A percentile compares a stretch with the other conserved stretches of the same genome.
Conservation (phyloP, 2,888 invertebrate genomes). For the Athrips mouffetella region DNA sequence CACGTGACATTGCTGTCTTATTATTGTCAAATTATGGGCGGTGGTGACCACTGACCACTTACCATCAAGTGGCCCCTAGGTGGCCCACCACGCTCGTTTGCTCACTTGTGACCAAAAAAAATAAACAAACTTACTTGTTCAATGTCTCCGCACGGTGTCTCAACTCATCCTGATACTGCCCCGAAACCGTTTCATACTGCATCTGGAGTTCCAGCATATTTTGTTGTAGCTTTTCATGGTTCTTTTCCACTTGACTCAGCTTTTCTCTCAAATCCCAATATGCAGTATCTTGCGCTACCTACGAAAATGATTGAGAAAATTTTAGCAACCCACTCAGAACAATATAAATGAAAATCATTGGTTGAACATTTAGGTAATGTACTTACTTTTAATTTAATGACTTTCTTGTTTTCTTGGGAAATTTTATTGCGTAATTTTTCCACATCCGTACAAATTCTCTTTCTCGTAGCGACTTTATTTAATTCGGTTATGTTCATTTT, state of each 20-base stretch:
- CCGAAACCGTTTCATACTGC: conserved; percentile 61
- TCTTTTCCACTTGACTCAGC: conserved; percentile 48
- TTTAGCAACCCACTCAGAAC: not conserved
- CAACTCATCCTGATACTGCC: conserved; percentile 57
- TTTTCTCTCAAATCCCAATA: conserved; percentile 64
- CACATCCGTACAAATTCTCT: conserved; percentile 50
- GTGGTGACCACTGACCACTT: too few species aligned
- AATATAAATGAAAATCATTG: not conserved
- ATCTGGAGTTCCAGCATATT: conserved; percentile 68
- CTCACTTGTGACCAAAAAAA: not conserved
- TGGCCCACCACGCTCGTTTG: too few species aligned
- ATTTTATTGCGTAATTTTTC: conserved; percentile 58
- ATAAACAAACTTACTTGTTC: conserved; percentile 43
- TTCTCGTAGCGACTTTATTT: conserved; percentile 47
- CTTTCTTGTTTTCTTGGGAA: conserved; percentile 52
- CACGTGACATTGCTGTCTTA: too few species aligned
- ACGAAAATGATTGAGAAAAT: not conserved
- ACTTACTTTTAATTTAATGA: conserved; percentile 59
- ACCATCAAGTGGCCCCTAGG: too few species aligned
- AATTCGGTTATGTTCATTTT: conserved; percentile 52
- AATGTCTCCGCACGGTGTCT: conserved; percentile 57
- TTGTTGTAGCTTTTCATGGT: conserved; percentile 60
- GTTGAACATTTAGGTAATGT: not conserved
- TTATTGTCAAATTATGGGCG: too few species aligned
- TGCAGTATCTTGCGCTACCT: conserved; percentile 66